Base-by-base conservation (phyloP, 2,888 invertebrate genomes). In the Diloba caeruleocephala region DNA sequence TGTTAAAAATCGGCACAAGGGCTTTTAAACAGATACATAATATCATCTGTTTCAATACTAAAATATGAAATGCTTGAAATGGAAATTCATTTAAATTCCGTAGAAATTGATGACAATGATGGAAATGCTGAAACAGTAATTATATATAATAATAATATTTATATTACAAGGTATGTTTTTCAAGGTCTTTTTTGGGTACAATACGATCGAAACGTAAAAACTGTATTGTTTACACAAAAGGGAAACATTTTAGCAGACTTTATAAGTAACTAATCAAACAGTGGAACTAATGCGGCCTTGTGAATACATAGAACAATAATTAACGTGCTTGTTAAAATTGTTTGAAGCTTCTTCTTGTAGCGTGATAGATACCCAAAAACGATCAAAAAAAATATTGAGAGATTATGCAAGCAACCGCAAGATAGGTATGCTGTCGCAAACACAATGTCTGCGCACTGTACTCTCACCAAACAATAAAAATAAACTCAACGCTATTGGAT, bases 401-500 rank as follows among this genome's bases (percentile, higher is more conserved):
- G 25, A 42, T 61, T 51, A 51, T 34, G 50, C 17, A 66, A 50
- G 38, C 14, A 55, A 46, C 17, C 31, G n/a, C 48, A 36, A 25
- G 60, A 26, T 17, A 37, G 38, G 32, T 49, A 56, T 62, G 43
- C 62, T 62, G 34, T 56, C 39, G 55, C 33, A 50, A 43, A 44
- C 23, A 52, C 23, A 49, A 36, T 55, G 38, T 43, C 33, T n/a
- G 43, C 25, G 46, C 19, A 12, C 28, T n/a, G 14, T 39, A 28
- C 49, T 55, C 51, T 70, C 54, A 42, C 38, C 38, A 44, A 57
- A 60, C 45, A 61, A 58, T 71, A 66, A 54, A 60, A 61, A 56
- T 45, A 43, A 49, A 60, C 39, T 38, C 33, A 70, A 56, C 23
- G 15, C 32, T 41, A 42, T 33, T 36, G 12, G 51, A 60, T 31